These are phyloP conservation scores for Drosophila yooni DNA, from an alignment of 2,888 invertebrate species.

Conservation along the genomic window DNA sequence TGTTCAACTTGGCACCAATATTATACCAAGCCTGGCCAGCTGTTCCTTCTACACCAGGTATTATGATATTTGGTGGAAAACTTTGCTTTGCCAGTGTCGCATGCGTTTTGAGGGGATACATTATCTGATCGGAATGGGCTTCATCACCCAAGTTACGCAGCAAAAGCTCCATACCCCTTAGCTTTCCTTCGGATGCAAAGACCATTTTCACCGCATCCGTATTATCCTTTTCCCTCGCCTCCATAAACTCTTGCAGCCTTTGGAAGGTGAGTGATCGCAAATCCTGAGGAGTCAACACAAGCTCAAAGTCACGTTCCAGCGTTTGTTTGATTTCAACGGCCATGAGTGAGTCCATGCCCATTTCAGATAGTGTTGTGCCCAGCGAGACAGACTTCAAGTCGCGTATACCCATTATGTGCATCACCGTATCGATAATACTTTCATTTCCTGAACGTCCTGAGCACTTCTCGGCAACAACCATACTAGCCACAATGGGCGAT, in stretches of 20 bases:
- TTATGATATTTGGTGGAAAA: slow-evolving; percentile 83
- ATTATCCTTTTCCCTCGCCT: slow-evolving; percentile 71
- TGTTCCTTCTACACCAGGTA: slow-evolving; percentile 90
- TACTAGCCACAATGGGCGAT: slow-evolving; percentile 90
- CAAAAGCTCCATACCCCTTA: slow-evolving; percentile 86
- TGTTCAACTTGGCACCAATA: slow-evolving; percentile 73
- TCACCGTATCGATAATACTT: slow-evolving; percentile 90
- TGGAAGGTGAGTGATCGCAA: slow-evolving; percentile 91
- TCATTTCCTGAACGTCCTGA: slow-evolving; percentile 87
- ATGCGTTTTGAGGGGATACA: slow-evolving; percentile 86
- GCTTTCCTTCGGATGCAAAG: slow-evolving; percentile 75
- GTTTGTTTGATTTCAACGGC: slow-evolving; percentile 98
- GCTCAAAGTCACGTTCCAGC: slow-evolving; percentile 94
- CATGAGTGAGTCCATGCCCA: slow-evolving; percentile 99
- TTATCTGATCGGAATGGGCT: slow-evolving; percentile 86
- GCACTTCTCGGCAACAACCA: slow-evolving; percentile 94
- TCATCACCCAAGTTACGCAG: slow-evolving; percentile 88
- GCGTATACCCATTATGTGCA: slow-evolving; percentile 89
- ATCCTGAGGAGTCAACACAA: slow-evolving; percentile 94
- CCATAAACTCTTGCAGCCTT: slow-evolving; percentile 83
- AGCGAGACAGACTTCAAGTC: slow-evolving; percentile 90
- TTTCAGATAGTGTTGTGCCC: slow-evolving; percentile 92
- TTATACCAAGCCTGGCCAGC: slow-evolving; percentile 85
- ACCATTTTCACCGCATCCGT: slow-evolving; percentile 80
- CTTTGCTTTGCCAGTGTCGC: slow-evolving; percentile 62